These are phyloP conservation scores for Xylocampa areola DNA, from an alignment of 2,888 invertebrate species.

Conservation along the genomic window DNA sequence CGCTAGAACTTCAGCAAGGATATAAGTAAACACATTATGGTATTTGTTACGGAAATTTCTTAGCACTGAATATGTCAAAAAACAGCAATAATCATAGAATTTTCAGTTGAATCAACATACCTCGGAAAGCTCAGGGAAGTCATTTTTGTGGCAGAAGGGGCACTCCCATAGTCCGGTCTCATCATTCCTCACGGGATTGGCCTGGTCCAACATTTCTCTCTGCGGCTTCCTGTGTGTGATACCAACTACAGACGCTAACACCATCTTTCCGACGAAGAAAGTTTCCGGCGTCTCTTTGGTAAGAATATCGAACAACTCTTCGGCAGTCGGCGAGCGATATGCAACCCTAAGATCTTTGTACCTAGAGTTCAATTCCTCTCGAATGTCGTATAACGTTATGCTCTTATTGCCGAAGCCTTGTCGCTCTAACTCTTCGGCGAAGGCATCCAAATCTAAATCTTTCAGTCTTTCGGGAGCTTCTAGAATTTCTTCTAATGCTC, in stretches of 20 bases:
- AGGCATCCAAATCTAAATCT: slow-evolving; percentile 99
- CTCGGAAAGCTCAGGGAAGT: slow-evolving; percentile 98
- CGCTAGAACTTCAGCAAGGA: no score
- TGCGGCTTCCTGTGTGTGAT: slow-evolving; percentile 97
- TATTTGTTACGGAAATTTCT: no score
- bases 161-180: slow-evolving; percentile 99
- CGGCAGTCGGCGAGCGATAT: slow-evolving; percentile 94
- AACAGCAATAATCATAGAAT: no score
- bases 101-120: no score
- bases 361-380: slow-evolving; percentile 97
- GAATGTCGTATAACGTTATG: slow-evolving; percentile 98
- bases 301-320: slow-evolving; percentile 97
- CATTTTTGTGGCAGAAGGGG: slow-evolving; percentile 98
- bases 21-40: no score
- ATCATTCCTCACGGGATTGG: slow-evolving; percentile 98
- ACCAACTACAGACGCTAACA: slow-evolving; percentile 94
- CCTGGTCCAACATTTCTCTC: slow-evolving; percentile 97
- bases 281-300: slow-evolving; percentile 99
- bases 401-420: slow-evolving; percentile 97
- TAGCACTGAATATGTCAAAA: no score
- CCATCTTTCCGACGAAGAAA: slow-evolving; percentile 96
- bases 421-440: slow-evolving; percentile 98
- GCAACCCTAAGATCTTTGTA: slow-evolving; percentile 96
- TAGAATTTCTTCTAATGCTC: slow-evolving; percentile 98
- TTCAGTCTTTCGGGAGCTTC: slow-evolving; percentile 98